phyloP scores from a whole-genome alignment of 2,113 vertebrate species.

The Cichladusa arquata region DNA sequence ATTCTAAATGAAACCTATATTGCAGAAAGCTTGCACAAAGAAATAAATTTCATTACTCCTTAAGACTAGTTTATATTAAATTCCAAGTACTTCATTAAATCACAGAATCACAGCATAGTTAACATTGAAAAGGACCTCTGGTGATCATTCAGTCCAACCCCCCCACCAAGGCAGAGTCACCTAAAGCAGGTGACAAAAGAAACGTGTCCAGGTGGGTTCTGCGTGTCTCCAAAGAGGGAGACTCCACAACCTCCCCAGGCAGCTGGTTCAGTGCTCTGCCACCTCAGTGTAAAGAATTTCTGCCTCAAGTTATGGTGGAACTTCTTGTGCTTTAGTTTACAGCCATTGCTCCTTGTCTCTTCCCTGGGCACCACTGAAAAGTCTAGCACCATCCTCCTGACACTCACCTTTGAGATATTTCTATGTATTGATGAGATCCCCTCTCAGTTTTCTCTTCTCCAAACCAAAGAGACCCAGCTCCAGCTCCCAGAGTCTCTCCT shows the following conservation, averaged over 20 bases:
- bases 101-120: neutral
- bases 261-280: neutral
- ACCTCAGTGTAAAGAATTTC: neutral
- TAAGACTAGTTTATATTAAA: neutral
- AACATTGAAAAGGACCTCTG: neutral
- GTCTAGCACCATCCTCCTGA: too few relatives aligned
- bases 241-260: neutral
- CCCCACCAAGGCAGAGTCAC: neutral
- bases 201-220: neutral
- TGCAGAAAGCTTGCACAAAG: neutral
- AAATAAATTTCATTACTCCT: neutral
- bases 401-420: neutral
- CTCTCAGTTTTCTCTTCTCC: neutral
- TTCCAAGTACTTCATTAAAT: neutral
- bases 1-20: neutral
- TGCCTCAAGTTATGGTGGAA: neutral
- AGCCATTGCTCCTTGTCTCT: rapidly evolving
- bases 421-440: neutral
- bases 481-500: neutral
- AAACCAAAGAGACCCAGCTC: neutral
- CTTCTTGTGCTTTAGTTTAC: neutral
- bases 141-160: neutral
- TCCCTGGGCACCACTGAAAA: neutral
- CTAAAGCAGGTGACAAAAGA: neutral
- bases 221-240: neutral